Base-by-base conservation (phyloP, 1,140 invertebrate genomes). In the Cotesia typhae region DNA sequence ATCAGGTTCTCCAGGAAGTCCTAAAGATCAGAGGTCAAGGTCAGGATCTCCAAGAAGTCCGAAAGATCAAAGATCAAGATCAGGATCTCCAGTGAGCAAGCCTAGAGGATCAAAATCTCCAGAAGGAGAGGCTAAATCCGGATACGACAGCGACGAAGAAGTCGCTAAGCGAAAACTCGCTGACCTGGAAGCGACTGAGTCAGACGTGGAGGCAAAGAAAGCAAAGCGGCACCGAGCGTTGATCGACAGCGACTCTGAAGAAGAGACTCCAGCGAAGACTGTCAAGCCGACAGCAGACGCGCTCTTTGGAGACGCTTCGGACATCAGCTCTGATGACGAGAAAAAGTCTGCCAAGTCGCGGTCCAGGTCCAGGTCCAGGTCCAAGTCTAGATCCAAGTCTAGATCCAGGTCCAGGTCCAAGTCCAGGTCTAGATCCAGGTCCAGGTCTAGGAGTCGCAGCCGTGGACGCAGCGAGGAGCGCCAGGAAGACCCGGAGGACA, bases 261-360 rank as follows among this genome's bases (percentile, higher is more conserved):
- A 84, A 60, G 87, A 87, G 7, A 10, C 36, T 6, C 12, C 38
- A 6, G 81, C 84, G 86, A 85, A 75, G 86, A 87, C 38, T 35
- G 20, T 20, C 4, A 86, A 87, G 85, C 92, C 91, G 20, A 92
- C 90, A 53, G 94, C 94, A 5, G 92, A 93, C 73, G 95, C 95
- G 53, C 87, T 98, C 28, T 98, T 98, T 87, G 96, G 96, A 53
- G 96, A 96, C 87, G 95, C 95, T 36, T 95, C 94, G 78, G 96
- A 97, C 81, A 97, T 97, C 17, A 97, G 94, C 84, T 90, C 90
- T 36, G 93, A 94, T 67, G 92, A 94, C 55, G 93, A 94, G 74
- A 92, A 90, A 12, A 86, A 77, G 64, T 77, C 80, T 72, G 72
- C 73, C 74, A 60, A 66, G 74, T 65, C 72, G 83, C 1, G 20